phyloP scores from a whole-genome alignment of 2,888 invertebrate genomes.

The Cataglyphis livida region DNA sequence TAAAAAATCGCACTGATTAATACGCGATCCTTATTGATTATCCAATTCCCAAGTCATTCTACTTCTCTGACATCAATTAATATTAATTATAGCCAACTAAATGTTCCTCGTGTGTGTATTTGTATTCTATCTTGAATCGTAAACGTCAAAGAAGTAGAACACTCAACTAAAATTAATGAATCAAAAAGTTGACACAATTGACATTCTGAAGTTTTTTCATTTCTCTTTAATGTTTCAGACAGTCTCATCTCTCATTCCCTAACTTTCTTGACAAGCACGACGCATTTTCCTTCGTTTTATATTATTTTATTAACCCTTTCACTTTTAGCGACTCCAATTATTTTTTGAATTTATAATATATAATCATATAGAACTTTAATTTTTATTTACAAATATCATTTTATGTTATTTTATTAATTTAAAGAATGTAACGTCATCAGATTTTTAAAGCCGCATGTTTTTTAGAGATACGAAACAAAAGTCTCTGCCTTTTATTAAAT shows the following conservation, averaged over 20 bases:
- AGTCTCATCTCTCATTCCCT: not conserved
- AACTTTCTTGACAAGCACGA: not conserved
- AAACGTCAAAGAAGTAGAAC: not conserved
- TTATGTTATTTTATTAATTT: not conserved
- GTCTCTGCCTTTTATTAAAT: not conserved
- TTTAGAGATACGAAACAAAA: not conserved
- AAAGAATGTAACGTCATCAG: not conserved
- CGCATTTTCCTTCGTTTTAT: not conserved
- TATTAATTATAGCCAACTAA: conserved; percentile 29
- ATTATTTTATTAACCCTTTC: conserved; percentile 12
- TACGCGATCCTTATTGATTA: not conserved
- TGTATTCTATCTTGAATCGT: not conserved
- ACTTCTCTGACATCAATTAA: conserved; percentile 23
- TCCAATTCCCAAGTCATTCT: conserved; percentile 12
- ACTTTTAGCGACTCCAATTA: not conserved
- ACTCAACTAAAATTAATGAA: conserved; percentile 32
- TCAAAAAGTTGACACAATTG: conserved; percentile 1
- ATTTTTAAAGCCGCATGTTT: not conserved
- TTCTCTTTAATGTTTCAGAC: not conserved
- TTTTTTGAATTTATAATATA: not conserved
- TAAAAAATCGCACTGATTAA: not conserved
- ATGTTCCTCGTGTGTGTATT: not conserved
- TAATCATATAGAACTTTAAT: not conserved
- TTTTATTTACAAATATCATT: not conserved
- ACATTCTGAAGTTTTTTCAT: not conserved